Evolutionary conservation across 2,888 invertebrate species (phyloP).

Genomic region (Drosophila koepferae): DNA sequence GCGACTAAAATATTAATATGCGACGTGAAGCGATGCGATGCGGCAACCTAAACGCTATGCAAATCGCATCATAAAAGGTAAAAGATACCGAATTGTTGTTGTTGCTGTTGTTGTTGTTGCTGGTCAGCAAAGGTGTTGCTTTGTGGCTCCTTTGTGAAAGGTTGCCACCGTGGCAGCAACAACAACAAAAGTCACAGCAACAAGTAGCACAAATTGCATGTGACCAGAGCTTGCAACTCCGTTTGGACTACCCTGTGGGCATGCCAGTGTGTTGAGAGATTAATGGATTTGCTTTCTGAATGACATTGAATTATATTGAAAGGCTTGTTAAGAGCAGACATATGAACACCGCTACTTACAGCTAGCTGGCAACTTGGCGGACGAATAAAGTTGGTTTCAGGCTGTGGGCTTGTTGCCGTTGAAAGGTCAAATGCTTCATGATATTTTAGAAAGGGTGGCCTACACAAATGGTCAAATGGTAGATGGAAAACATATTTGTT

Average conservation of each 20-base stretch:
- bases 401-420: constrained; percentile 9
- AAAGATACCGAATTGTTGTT: constrained; percentile 50
- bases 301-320: constrained; percentile 67
- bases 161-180: constrained; percentile 31
- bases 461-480: background rate
- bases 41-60: constrained; percentile 76
- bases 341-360: constrained; percentile 52
- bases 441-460: constrained; percentile 6
- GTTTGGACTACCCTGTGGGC: constrained; percentile 20
- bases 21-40: constrained; percentile 53
- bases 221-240: constrained; percentile 27
- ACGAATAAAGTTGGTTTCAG: constrained; percentile 28
- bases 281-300: constrained; percentile 53
- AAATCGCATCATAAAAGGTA: constrained; percentile 74
- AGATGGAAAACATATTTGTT: too few species aligned
- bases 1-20: constrained; percentile 78
- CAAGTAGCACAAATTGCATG: constrained; percentile 78
- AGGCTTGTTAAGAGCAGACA: constrained; percentile 63
- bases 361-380: constrained; percentile 10
- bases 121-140: constrained; percentile 66
- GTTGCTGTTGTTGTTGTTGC: constrained; percentile 14
- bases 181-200: constrained; percentile 39
- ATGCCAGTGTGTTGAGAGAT: constrained; percentile 43
- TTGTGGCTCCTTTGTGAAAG: constrained; percentile 53
- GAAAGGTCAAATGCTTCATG: constrained; percentile 21